Conservation (phyloP, 2,888 invertebrate genomes). For the Pteria penguin region DNA sequence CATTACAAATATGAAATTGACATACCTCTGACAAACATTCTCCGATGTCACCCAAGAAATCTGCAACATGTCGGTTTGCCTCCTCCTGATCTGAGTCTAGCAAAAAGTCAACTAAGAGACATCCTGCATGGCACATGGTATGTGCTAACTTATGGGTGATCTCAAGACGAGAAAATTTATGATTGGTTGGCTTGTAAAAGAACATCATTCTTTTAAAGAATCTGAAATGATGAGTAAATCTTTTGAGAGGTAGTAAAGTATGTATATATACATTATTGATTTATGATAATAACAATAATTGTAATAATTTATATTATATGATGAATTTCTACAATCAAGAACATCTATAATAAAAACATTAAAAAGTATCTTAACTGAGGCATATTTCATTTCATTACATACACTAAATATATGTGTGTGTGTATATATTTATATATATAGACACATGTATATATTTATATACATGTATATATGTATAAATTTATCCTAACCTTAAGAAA, state of each 20-base stretch:
- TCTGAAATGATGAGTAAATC: constrained; percentile 66
- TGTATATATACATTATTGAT: too few relatives aligned
- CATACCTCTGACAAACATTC: constrained; percentile 81
- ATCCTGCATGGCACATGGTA: constrained; percentile 80
- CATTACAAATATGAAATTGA: not conserved
- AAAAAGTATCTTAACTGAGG: not conserved
- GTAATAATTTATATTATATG: too few relatives aligned
- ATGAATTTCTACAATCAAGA: too few relatives aligned
- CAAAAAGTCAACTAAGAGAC: constrained; percentile 88
- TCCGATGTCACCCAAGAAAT: constrained; percentile 90
- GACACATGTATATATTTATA: too few relatives aligned
- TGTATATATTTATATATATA: too few relatives aligned
- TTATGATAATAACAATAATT: too few relatives aligned
- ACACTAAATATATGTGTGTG: not conserved
- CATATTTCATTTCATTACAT: not conserved
- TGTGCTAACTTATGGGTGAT: constrained; percentile 82
- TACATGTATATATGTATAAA: too few relatives aligned
- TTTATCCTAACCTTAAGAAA: constrained; percentile 82
- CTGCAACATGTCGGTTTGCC: constrained; percentile 86
- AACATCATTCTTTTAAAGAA: constrained; percentile 89
- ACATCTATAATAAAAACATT: too few relatives aligned
- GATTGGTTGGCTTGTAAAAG: constrained; percentile 92
- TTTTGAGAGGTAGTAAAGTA: too few relatives aligned
- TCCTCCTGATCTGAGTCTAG: constrained; percentile 85
- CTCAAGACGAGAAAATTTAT: constrained; percentile 92